phyloP scores from a whole-genome alignment of 2,797 vertebrate species.

The Falco columbarius region DNA sequence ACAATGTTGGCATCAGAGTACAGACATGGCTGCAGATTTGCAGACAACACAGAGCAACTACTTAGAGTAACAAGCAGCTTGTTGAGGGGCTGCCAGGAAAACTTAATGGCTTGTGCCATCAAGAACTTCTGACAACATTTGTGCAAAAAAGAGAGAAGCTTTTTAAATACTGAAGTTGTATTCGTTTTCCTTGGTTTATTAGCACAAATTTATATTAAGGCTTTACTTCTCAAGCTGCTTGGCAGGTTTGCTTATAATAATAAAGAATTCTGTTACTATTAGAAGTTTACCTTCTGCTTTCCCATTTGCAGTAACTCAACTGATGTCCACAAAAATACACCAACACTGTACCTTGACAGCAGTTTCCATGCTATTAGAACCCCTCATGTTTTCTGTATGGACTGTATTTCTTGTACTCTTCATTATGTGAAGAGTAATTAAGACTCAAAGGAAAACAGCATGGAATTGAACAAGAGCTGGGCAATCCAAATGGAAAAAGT shows the following conservation, averaged over 20 bases:
- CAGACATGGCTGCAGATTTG: not conserved
- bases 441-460: not conserved
- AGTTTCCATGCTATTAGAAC: not conserved
- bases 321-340: not conserved
- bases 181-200: not conserved
- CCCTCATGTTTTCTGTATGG: not conserved
- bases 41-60: not conserved
- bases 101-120: not conserved
- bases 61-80: not conserved
- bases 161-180: not conserved
- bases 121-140: not conserved
- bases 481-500: not conserved
- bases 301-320: accelerated
- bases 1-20: not conserved
- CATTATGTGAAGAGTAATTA: not conserved
- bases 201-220: not conserved
- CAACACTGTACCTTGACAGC: not conserved
- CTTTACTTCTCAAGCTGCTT: not conserved
- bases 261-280: not conserved
- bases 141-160: not conserved
- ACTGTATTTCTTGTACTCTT: not conserved
- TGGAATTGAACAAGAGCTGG: not conserved
- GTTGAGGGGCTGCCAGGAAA: not conserved
- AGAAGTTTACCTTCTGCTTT: not conserved
- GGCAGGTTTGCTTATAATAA: not conserved